Evolutionary conservation across 2,113 vertebrate genomes (phyloP).

Genomic region (Helogale parvula): DNA sequence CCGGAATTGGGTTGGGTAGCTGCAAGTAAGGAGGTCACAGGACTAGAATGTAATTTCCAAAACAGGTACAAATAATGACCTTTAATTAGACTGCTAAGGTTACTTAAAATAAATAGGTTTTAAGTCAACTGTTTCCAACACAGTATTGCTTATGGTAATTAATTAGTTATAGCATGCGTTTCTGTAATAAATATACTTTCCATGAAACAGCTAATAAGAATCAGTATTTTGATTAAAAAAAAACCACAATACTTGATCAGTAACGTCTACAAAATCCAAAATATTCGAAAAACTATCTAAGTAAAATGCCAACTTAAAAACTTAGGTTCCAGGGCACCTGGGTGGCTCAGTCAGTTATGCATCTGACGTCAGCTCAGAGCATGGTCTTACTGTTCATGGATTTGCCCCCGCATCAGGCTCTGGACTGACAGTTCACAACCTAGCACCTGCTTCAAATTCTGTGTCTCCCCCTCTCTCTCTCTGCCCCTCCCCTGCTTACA

Average conservation of each 20-base stretch:
- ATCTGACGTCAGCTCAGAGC: background rate
- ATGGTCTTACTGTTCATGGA: too few species aligned
- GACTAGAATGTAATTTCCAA: background rate
- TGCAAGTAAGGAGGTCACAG: background rate
- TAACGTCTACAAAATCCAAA: background rate
- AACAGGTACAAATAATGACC: background rate
- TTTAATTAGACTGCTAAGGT: background rate
- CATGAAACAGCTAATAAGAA: background rate
- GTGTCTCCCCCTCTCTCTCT: background rate
- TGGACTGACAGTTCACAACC: background rate
- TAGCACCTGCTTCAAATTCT: background rate
- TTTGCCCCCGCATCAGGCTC: background rate
- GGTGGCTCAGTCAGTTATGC: background rate
- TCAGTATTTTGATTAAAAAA: background rate
- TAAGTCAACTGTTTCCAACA: background rate
- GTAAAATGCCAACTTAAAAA: conserved; percentile 24
- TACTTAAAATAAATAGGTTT: background rate
- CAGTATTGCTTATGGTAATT: background rate
- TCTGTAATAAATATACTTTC: background rate
- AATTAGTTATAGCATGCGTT: background rate
- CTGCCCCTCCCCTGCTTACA: background rate
- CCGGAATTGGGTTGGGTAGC: background rate
- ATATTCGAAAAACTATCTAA: background rate
- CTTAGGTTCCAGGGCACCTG: background rate
- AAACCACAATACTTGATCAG: background rate